Conservation (phyloP, 2,888 invertebrate species). For the Odontomyia ornata region DNA sequence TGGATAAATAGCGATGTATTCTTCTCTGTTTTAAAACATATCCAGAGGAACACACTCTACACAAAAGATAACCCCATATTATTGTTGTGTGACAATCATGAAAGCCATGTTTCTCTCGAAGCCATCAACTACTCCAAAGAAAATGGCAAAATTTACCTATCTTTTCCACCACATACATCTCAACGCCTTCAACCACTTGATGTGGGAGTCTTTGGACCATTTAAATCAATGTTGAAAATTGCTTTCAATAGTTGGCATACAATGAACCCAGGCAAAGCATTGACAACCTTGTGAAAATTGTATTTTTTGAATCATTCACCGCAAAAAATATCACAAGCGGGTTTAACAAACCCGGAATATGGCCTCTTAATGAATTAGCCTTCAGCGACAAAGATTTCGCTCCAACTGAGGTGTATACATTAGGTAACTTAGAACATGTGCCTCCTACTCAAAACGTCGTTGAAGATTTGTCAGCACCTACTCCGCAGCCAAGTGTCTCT, state of each 20-base stretch:
- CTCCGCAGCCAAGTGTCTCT: conserved; percentile 20
- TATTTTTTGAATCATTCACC: conserved; percentile 12
- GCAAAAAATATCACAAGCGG: conserved; percentile 8
- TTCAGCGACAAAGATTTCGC: conserved; percentile 9
- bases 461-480: conserved; percentile 45
- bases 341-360: conserved; percentile 23
- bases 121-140: conserved; percentile 56
- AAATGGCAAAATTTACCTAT: conserved; percentile 56
- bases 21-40: conserved; percentile 54
- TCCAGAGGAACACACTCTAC: conserved; percentile 46
- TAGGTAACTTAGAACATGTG: conserved; percentile 42
- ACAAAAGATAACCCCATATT: conserved; percentile 53
- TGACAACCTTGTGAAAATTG: conserved; percentile 1
- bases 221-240: conserved; percentile 47
- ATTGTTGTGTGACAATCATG: conserved; percentile 56
- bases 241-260: conserved; percentile 13
- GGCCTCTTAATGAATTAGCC: not conserved
- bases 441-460: conserved; percentile 46
- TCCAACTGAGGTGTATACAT: conserved; percentile 28
- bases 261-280: conserved; percentile 22
- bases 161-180: conserved; percentile 43
- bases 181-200: conserved; percentile 47
- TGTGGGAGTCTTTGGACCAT: conserved; percentile 48
- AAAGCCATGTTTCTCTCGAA: conserved; percentile 55
- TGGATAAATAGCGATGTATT: conserved; percentile 56